These are phyloP conservation scores for Busseola fusca DNA, from an alignment of 2,888 invertebrate species.

Conservation along the genomic window DNA sequence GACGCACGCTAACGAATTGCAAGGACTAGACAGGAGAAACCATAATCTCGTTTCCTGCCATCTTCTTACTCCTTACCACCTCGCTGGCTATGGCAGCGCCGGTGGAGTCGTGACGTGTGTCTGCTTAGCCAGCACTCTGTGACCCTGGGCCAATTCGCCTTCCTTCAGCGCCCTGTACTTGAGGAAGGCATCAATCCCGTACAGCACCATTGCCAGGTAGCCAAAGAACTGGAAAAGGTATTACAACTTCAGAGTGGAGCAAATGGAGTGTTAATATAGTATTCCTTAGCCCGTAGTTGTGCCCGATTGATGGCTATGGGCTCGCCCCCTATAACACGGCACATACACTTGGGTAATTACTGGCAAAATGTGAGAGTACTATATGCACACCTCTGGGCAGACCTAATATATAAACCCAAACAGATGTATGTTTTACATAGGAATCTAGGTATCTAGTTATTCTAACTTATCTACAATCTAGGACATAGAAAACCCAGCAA, in stretches of 20 bases:
- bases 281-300: not conserved
- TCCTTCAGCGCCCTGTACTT: slow-evolving; percentile 91
- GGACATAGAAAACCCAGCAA: slow-evolving; percentile 33
- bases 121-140: slow-evolving; percentile 89
- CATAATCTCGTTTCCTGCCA: not conserved
- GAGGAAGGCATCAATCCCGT: slow-evolving; percentile 94
- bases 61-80: slow-evolving; percentile 8
- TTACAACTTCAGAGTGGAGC: not conserved
- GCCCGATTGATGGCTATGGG: not conserved
- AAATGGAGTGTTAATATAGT: not conserved
- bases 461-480: slow-evolving; percentile 29
- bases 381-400: not conserved
- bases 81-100: slow-evolving; percentile 68
- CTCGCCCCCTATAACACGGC: not conserved
- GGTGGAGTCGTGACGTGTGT: slow-evolving; percentile 78
- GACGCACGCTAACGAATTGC: not conserved
- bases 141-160: slow-evolving; percentile 93
- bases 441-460: slow-evolving; percentile 10
- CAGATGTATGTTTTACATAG: slow-evolving; percentile 9
- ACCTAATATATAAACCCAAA: too few species aligned
- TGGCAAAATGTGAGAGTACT: not conserved
- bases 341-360: not conserved
- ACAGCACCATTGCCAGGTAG: slow-evolving; percentile 94
- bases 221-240: slow-evolving; percentile 94
- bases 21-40: not conserved